Evolutionary conservation across 2,113 vertebrate species (phyloP).

Genomic region (Gambusia holbrooki): DNA sequence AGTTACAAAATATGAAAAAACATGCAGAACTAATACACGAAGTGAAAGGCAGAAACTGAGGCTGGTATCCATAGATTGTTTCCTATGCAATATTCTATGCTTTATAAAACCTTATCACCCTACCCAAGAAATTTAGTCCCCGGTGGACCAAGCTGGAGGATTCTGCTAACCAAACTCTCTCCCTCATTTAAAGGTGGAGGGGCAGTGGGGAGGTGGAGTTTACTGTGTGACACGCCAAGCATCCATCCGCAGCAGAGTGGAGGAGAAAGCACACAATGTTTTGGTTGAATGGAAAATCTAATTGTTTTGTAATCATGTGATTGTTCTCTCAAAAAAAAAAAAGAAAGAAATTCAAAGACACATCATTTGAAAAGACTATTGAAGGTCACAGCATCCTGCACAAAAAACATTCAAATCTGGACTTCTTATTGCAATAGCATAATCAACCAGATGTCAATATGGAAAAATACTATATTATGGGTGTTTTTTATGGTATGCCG

Average conservation of each 20-base stretch:
- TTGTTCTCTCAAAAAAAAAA: background rate
- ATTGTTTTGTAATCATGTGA: background rate
- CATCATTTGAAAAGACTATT: too few relatives aligned
- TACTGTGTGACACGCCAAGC: conserved; percentile 88
- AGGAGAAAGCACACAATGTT: conserved; percentile 87
- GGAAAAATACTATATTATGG: too few relatives aligned
- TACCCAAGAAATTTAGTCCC: conserved; percentile 99
- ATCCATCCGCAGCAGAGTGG: conserved; percentile 95
- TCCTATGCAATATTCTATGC: conserved; percentile 74
- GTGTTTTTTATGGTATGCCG: too few relatives aligned
- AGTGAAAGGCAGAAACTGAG: conserved; percentile 68
- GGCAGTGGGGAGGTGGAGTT: conserved; percentile 98
- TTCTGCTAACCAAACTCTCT: conserved; percentile 99
- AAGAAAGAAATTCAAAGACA: background rate
- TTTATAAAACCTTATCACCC: conserved; percentile 72
- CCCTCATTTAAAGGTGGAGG: conserved; percentile 99
- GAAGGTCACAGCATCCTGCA: too few relatives aligned
- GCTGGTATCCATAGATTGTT: conserved; percentile 93
- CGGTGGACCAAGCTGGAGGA: conserved; percentile 99
- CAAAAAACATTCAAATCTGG: too few relatives aligned
- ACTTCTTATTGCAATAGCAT: too few relatives aligned
- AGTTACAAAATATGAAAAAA: conserved; percentile 12
- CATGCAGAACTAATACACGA: conserved; percentile 76
- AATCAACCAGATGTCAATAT: too few relatives aligned
- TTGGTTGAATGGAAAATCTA: conserved; percentile 30